Evolutionary conservation across 1,140 invertebrate genomes (phyloP).

Genomic region (Periplaneta americana): DNA sequence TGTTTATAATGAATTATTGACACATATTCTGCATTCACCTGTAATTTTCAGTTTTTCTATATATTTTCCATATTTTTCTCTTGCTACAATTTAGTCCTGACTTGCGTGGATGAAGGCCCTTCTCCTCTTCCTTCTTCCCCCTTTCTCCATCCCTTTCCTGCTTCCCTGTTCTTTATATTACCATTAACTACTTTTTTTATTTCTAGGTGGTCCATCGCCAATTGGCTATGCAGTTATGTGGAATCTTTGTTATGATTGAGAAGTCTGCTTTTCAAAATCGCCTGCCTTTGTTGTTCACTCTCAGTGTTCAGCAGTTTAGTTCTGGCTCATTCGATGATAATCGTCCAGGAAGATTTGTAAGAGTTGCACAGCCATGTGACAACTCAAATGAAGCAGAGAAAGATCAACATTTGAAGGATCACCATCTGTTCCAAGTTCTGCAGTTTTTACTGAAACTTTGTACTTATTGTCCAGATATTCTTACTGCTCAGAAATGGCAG

Average conservation of each 20-base stretch:
- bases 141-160: too few species aligned
- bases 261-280: slow-evolving; percentile 55
- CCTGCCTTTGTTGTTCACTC: slow-evolving; percentile 48
- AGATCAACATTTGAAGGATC: slow-evolving; percentile 50
- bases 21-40: too few species aligned
- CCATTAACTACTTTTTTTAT: too few species aligned
- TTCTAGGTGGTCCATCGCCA: slow-evolving; percentile 40
- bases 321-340: slow-evolving; percentile 27
- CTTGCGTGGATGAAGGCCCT: too few species aligned
- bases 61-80: too few species aligned
- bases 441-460: slow-evolving; percentile 56
- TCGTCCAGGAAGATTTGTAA: slow-evolving; percentile 34
- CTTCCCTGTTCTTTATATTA: too few species aligned
- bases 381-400: background rate
- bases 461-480: slow-evolving; percentile 42
- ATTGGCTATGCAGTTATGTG: slow-evolving; percentile 55
- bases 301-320: slow-evolving; percentile 45
- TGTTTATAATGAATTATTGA: too few species aligned
- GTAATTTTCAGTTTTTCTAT: too few species aligned
- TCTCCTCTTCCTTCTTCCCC: too few species aligned
- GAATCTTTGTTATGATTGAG: slow-evolving; percentile 68
- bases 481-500: slow-evolving; percentile 42
- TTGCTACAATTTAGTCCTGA: too few species aligned
- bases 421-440: slow-evolving; percentile 64
- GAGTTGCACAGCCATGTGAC: slow-evolving; percentile 28